Conservation (phyloP, 2,113 vertebrate genomes). For the Erythrocercus mccallii region DNA sequence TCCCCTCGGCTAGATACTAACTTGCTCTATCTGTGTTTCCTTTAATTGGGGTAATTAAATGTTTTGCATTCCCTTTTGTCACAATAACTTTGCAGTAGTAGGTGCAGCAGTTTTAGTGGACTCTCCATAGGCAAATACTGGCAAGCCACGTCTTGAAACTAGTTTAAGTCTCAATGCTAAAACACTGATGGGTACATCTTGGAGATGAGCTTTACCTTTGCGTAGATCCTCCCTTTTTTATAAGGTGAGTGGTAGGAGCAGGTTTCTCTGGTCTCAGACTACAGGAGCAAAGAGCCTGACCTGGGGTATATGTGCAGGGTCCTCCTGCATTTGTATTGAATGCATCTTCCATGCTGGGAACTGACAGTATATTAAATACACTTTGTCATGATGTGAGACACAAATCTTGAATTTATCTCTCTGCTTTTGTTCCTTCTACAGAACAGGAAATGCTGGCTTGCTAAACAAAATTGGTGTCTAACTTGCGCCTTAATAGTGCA, state of each 20-base stretch:
- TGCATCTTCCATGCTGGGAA: background rate
- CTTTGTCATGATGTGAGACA: background rate
- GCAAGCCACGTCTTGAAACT: background rate
- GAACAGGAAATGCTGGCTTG: background rate
- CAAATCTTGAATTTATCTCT: background rate
- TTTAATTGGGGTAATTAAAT: conserved; percentile 38
- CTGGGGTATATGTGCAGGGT: background rate
- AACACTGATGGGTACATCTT: background rate
- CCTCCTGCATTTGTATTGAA: background rate
- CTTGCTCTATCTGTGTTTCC: background rate
- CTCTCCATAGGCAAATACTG: background rate
- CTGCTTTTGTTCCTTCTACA: background rate
- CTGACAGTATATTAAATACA: background rate
- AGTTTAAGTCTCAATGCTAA: background rate
- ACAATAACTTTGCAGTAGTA: background rate
- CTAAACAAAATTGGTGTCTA: background rate
- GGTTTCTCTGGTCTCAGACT: background rate
- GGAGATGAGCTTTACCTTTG: background rate
- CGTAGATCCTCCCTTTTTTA: background rate
- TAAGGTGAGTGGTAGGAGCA: background rate
- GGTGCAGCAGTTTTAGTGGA: background rate
- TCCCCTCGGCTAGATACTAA: background rate
- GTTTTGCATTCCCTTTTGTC: background rate
- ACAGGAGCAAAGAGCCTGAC: fast-evolving
- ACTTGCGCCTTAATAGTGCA: background rate